Conservation (phyloP, 2,888 invertebrate genomes). For the Amiota mariae region DNA sequence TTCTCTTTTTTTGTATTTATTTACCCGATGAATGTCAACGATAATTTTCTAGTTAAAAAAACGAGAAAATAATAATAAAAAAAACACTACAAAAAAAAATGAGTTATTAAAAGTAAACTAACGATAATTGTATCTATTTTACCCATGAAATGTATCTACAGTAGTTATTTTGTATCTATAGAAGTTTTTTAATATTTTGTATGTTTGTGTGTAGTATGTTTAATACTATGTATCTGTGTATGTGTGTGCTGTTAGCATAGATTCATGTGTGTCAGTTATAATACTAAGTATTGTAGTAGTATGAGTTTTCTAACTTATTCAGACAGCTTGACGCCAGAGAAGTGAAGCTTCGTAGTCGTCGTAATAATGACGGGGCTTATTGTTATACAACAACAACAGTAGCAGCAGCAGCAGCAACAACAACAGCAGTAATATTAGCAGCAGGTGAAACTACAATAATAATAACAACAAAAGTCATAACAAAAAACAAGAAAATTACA, state of each 20-base stretch:
- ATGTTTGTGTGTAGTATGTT: slow-evolving; percentile 15
- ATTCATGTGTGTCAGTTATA: slow-evolving; percentile 5
- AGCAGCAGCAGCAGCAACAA: slow-evolving; percentile 25
- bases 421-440: slow-evolving; percentile 35
- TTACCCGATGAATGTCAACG: background rate
- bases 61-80: too few relatives aligned
- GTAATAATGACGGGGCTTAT: slow-evolving; percentile 36
- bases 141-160: background rate
- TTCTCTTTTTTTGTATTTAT: background rate
- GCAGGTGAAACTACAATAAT: slow-evolving; percentile 31
- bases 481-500: slow-evolving; percentile 26
- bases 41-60: too few relatives aligned
- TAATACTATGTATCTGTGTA: slow-evolving; percentile 18
- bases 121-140: too few relatives aligned
- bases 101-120: too few relatives aligned
- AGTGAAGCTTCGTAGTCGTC: slow-evolving; percentile 20
- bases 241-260: slow-evolving; percentile 22
- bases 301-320: slow-evolving; percentile 40
- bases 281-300: too few relatives aligned
- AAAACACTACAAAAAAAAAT: too few relatives aligned
- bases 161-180: background rate
- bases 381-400: slow-evolving; percentile 32
- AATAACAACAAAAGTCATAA: slow-evolving; percentile 35
- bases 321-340: slow-evolving; percentile 62
- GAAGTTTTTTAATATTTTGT: background rate